Evolutionary conservation across 2,888 invertebrate genomes (phyloP), one percentile per base, ranked within the genome.

Genomic region (Endomychus coccineus): DNA sequence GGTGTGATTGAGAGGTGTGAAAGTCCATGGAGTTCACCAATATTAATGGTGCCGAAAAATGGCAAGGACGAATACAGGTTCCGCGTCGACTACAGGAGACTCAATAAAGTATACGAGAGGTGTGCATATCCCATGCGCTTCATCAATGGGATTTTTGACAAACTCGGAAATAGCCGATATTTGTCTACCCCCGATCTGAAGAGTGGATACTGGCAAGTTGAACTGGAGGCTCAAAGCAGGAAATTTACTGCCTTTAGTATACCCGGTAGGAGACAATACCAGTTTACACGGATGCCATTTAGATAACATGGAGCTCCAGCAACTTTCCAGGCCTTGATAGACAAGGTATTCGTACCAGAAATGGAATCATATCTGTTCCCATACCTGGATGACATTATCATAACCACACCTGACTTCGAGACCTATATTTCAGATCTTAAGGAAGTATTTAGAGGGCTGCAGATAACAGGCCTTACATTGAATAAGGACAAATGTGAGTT

Each of bases 121-220:
- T 53, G 58, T 39, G 52, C 55, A 1, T 56, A 59, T 45, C 55
- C 56, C 1, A 16, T 60, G 0, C 59, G 45, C 0, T 48, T 50
- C 16, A 51, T 59, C 16, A 43, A 44, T 0, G 36, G 43, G 2
- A 59, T 56, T 4, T 27, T 58, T 11, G 49, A 56, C 17, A 45
- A 46, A 19, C 40, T 61, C 1, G 33, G 54, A 2, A 39, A 48
- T 16, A 55, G 56, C 3, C 35, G 40, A 13, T 62, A 46, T 29
- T 44, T 63, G 6, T 48, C 49, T 1, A 55, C 54, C 1, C 30
- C 60, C 0, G 61, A 62, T 39, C 24, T 51, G 3, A 44, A 45
- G 13, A 23, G 23, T 12, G 58, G 54, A 2, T 59, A 54, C 31
- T 49, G 43, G 29, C 54, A 58, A 34, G 42, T 59, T 16, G 51